Conservation (phyloP, 2,113 vertebrate genomes). For the Labrus mixtus region DNA sequence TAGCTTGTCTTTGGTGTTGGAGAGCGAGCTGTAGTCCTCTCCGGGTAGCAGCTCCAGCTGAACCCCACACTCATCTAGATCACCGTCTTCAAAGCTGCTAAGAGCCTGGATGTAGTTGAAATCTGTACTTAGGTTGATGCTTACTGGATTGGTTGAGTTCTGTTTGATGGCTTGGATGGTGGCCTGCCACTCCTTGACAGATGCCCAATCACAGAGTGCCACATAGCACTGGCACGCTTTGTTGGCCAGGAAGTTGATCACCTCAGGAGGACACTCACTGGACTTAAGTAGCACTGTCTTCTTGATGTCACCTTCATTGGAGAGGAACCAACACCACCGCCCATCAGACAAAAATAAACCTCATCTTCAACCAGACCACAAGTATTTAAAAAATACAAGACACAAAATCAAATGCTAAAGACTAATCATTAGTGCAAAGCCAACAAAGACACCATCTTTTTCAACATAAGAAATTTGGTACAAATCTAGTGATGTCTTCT, state of each 20-base stretch:
- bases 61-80: constrained; percentile 89
- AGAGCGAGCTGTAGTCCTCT: constrained; percentile 92
- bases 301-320: constrained; percentile 87
- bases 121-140: constrained; percentile 92
- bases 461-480: too few relatives aligned
- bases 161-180: constrained; percentile 90
- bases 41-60: constrained; percentile 96
- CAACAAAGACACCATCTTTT: too few relatives aligned
- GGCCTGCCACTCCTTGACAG: constrained; percentile 96
- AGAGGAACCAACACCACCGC: background rate
- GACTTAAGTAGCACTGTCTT: constrained; percentile 95
- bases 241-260: constrained; percentile 95
- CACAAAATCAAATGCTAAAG: background rate
- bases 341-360: background rate
- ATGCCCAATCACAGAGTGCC: constrained; percentile 93
- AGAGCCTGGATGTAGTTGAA: constrained; percentile 98
- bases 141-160: constrained; percentile 84
- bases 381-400: background rate
- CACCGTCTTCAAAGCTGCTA: constrained; percentile 93
- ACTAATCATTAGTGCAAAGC: background rate
- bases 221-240: constrained; percentile 96
- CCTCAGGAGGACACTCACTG: constrained; percentile 92
- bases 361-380: background rate
- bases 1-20: constrained; percentile 92
- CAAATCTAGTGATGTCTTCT: too few relatives aligned